Percentiles rank a stretch among this genome's conserved stretches.
Evolutionary conservation across 2,113 vertebrate species (phyloP).

Genomic region (Lophotis ruficrista): DNA sequence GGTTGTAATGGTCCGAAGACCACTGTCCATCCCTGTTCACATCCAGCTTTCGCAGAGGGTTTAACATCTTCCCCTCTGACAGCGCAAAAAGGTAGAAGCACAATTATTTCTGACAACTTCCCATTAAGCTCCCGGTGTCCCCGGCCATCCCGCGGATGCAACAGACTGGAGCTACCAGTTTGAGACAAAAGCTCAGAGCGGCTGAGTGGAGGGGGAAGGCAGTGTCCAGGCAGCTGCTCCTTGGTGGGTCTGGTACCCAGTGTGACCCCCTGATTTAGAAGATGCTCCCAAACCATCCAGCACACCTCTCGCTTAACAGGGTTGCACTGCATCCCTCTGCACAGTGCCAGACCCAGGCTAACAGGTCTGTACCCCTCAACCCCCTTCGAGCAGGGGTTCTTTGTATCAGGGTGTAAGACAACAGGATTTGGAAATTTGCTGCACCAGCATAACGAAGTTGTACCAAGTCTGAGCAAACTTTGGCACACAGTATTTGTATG

Average conservation of each 20-base stretch:
- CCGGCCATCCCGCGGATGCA: not conserved
- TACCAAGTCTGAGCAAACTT: not conserved
- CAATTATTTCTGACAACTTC: slow-evolving; percentile 49
- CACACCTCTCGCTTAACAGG: not conserved
- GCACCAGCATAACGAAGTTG: not conserved
- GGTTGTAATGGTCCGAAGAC: slow-evolving; percentile 64
- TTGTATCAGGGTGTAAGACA: not conserved
- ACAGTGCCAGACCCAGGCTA: not conserved
- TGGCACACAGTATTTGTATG: not conserved
- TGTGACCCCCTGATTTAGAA: not conserved
- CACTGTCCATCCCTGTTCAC: slow-evolving; percentile 38
- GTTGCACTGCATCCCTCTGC: not conserved
- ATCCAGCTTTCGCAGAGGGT: slow-evolving; percentile 14
- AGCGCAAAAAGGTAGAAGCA: not conserved
- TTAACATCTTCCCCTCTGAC: not conserved
- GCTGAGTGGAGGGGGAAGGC: not conserved
- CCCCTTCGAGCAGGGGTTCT: not conserved
- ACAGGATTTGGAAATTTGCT: not conserved
- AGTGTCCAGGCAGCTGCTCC: slow-evolving; percentile 16
- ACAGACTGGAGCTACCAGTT: not conserved
- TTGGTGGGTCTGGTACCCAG: not conserved
- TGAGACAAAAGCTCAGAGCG: not conserved
- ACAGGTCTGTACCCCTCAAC: not conserved
- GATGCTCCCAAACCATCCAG: not conserved
- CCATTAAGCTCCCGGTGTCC: not conserved